Evolutionary conservation across 2,888 invertebrate species (phyloP).

Genomic region (Ormyrus thymus): DNA sequence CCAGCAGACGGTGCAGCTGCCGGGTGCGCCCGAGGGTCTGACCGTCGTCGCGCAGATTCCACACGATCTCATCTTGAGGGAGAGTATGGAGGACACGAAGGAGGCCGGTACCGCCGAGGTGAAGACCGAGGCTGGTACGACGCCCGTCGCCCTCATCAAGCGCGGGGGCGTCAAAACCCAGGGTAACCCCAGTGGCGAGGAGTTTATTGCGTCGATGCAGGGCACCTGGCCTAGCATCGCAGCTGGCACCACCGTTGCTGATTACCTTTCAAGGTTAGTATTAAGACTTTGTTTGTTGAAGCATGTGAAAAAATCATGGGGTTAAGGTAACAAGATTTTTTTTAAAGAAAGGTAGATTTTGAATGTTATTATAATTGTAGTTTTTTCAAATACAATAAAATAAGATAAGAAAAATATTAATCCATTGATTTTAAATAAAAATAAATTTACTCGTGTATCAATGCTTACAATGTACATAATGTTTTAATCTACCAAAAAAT

Average conservation of each 20-base stretch:
- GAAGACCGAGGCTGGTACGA: slow-evolving; percentile 71
- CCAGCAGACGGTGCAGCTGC: slow-evolving; percentile 73
- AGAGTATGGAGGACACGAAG: slow-evolving; percentile 74
- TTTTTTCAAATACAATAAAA: no score
- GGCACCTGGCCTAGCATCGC: slow-evolving; percentile 77
- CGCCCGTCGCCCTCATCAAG: slow-evolving; percentile 76
- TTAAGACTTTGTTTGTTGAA: not conserved
- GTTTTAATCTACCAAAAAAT: no score
- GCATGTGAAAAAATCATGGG: no score
- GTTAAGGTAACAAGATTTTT: no score
- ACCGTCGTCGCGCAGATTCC: slow-evolving; percentile 83
- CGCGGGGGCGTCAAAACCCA: slow-evolving; percentile 74
- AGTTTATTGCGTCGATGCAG: slow-evolving; percentile 76
- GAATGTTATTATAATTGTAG: no score
- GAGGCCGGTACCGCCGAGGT: slow-evolving; percentile 75
- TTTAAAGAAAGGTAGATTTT: no score
- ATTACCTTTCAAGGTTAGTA: slow-evolving; percentile 74
- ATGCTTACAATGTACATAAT: no score
- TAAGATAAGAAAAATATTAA: no score
- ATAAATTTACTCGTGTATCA: no score
- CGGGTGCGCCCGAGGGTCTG: slow-evolving; percentile 79
- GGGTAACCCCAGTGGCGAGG: slow-evolving; percentile 69
- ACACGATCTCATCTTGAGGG: slow-evolving; percentile 81
- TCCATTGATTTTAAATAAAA: no score
- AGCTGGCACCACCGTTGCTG: slow-evolving; percentile 75